phyloP scores from a whole-genome alignment of 2,888 invertebrate genomes.

The Mesochorus sp. region DNA sequence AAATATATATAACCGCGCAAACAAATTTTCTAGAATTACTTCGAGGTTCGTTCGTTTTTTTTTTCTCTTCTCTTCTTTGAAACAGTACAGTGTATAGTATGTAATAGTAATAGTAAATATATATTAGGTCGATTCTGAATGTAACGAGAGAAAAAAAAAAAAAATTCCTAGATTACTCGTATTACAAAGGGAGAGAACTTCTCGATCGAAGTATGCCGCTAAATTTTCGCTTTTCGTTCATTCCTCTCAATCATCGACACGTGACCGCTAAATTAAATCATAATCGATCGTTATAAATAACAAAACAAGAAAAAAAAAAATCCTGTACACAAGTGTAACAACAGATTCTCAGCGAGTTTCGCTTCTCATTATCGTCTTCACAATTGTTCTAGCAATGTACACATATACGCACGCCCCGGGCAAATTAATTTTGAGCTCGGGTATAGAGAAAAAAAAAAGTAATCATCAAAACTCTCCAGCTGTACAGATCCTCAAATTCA shows the following conservation, averaged over 20 bases:
- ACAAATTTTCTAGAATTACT: constrained; percentile 23
- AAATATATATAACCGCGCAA: neutral
- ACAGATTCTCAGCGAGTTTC: too few relatives aligned
- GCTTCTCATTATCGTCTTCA: constrained; percentile 6
- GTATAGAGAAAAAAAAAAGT: neutral
- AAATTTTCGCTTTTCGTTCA: constrained; percentile 6
- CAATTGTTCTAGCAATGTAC: constrained; percentile 21
- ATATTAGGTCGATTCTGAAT: constrained; percentile 51
- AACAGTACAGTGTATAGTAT: constrained; percentile 16
- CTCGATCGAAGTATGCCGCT: constrained; percentile 11
- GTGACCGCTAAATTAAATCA: constrained; percentile 25
- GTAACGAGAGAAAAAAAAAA: constrained; percentile 29
- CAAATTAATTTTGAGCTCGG: constrained; percentile 25
- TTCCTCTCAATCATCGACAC: constrained; percentile 21
- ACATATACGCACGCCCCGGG: neutral
- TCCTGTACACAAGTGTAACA: constrained; percentile 9
- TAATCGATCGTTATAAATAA: constrained; percentile 9
- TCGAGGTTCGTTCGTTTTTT: neutral
- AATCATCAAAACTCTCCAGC: too few relatives aligned
- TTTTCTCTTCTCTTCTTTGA: neutral
- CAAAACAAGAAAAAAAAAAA: neutral
- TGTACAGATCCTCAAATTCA: too few relatives aligned
- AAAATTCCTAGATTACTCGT: constrained; percentile 36
- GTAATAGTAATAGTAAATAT: constrained; percentile 27
- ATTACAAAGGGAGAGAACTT: constrained; percentile 29